Base-by-base conservation (phyloP, 1,140 invertebrate species). In the Pectinophora gossypiella region DNA sequence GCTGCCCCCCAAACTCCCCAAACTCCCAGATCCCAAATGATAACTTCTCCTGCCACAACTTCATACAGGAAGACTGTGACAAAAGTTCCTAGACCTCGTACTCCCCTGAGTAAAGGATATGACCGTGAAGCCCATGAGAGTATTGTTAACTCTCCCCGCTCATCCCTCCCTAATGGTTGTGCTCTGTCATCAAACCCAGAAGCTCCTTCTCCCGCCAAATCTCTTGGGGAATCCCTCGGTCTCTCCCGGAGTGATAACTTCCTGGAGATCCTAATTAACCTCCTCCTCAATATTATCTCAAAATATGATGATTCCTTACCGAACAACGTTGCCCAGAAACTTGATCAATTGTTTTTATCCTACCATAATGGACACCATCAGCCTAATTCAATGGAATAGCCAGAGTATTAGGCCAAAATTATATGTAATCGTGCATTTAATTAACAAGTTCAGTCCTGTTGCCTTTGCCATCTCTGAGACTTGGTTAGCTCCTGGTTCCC, bases 341-440 rank as follows among this genome's bases (percentile, higher is more conserved):
- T 47, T 3, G 16, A 27, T 27, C 20, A 38, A n/a, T n/a, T 56
- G 9, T 46, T 38, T 18, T 18, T 20, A n/a, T 40, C 35, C 21
- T 27, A 20, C 15, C 42, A 45, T 13, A 49, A 47, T 47, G 35
- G 1, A 44, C n/a, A 46, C 5, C 13, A 13, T 32, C 36, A 12
- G 6, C 16, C 48, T 58, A 20, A 36, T 53, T 9, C 56, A 59
- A 42, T 59, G 51, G 56, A 59, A 59, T 19, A 43, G 38, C 32
- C 35, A 49, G 22, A 53, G 46, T 27, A 42, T 53, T 5, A 13
- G 38, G 1, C 38, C 18, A n/a, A 54, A 47, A 36, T 20, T 40
- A 23, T n/a, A 36, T 54, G 51, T 47, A 16, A n/a, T 54, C 1
- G 15, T 21, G 16, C 27, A 40, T 21, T 42, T 38, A 15, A 15